Evolutionary conservation across 2,113 vertebrate genomes (phyloP).

Genomic region (Pseudorasbora parva): DNA sequence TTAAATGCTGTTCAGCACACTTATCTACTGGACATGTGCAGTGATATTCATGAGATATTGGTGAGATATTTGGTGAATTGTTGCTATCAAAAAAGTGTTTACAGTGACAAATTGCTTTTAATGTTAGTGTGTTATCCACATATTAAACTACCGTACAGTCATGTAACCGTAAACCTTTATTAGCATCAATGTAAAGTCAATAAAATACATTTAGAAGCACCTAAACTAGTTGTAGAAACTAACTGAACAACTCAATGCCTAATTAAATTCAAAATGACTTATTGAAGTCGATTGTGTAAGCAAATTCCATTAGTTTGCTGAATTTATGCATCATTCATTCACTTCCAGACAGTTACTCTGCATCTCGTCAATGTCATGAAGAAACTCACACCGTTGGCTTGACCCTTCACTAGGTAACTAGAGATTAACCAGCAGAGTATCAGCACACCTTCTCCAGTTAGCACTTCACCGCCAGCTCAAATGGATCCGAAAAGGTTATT

Average conservation of each 20-base stretch:
- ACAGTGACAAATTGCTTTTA: background rate
- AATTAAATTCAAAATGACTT: background rate
- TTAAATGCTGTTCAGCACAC: background rate
- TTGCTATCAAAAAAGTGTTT: background rate
- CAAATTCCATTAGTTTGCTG: background rate
- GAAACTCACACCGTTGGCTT: conserved; percentile 7
- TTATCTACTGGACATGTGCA: background rate
- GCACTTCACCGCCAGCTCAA: background rate
- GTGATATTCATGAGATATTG: background rate
- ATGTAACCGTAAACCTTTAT: background rate
- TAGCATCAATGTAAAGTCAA: background rate
- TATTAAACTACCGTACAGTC: background rate
- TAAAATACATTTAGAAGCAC: background rate
- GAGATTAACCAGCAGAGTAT: conserved; percentile 31
- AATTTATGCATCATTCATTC: background rate
- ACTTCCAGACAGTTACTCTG: background rate
- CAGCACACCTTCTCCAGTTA: conserved; percentile 33
- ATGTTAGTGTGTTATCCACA: background rate
- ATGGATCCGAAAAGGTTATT: background rate
- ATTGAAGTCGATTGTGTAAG: background rate
- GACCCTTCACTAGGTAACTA: conserved; percentile 23
- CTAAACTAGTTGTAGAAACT: background rate
- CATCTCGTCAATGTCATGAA: background rate
- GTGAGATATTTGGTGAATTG: background rate
- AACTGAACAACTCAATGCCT: background rate